Evolutionary conservation across 1,140 invertebrate species (phyloP), one percentile per base, ranked within the genome.

Genomic region (Cyclargus thomasi): DNA sequence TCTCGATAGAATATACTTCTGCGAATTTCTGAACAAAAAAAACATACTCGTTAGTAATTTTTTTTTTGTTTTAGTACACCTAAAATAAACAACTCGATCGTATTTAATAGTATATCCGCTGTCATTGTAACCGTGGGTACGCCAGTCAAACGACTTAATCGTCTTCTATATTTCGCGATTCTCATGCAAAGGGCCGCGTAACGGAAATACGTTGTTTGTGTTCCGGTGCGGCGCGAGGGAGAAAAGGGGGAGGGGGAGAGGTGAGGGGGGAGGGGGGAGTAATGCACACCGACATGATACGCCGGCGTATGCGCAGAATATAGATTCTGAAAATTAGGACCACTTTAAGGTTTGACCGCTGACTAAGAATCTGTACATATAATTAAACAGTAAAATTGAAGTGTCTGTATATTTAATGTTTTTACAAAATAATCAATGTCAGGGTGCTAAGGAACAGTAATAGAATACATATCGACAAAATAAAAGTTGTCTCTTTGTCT

Each of bases 211-310:
- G 55, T 85, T 81, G 83, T 82, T 77, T 74, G 75, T 79, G 83
- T 85, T 83, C 77, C 81, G 78, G 73, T 79, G 18, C 17, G 53
- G 11, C 11, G 17, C 55, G 20, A 20, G 55, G 20, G 55, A 20
- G 55, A 20, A 17, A 1, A 21, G 18, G 6, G 20, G 55, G 17
- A 59, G 17, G 10, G 4, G 78, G 69, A 68, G 64, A n/a, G n/a
- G n/a, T n/a, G n/a, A n/a, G n/a, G n/a, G 18, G 6, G 20, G 55
- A 6, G 21, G 17, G 10, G 4, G 78, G 69, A 68, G 64, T n/a
- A n/a, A n/a, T n/a, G n/a, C n/a, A n/a, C 78, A 85, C 82, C 84
- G 77, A 74, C 76, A 86, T 86, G 84, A 86, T 86, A 86, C 71
- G 73, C 10, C 3, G 18, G 55, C 55, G 18, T 47, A 47, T 8